Percentiles rank a stretch among this genome's conserved stretches.
phyloP scores from a whole-genome alignment of 2,888 invertebrate genomes.

The Nineta flava region DNA sequence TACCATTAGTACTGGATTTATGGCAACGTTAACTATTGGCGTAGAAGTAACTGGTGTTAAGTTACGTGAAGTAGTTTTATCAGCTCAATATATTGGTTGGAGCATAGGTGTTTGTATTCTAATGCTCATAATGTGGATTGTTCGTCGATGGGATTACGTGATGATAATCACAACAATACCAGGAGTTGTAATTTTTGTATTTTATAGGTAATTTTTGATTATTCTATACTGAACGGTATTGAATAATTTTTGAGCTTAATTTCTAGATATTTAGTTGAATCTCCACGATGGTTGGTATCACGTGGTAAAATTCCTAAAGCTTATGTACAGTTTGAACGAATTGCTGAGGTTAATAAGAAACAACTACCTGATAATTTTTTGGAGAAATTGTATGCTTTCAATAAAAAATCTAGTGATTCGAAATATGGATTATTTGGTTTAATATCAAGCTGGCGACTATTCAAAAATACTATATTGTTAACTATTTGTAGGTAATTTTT shows the following conservation, averaged over 20 bases:
- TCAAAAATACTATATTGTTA: constrained; percentile 36
- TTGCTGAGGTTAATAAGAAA: constrained; percentile 13
- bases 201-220: neutral
- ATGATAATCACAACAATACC: neutral
- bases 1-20: constrained; percentile 29
- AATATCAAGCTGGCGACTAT: constrained; percentile 37
- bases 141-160: neutral
- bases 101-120: neutral
- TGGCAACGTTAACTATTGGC: constrained; percentile 32
- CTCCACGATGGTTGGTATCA: neutral
- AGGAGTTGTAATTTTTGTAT: neutral
- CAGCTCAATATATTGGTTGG: neutral
- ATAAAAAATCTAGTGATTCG: constrained; percentile 14
- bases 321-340: neutral
- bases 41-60: constrained; percentile 33
- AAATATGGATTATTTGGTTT: constrained; percentile 33
- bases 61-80: neutral
- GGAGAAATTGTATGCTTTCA: too few species aligned
- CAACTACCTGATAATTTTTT: neutral
- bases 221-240: neutral
- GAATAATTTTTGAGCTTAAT: neutral
- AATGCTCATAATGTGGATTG: neutral
- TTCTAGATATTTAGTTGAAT: neutral
- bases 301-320: neutral
- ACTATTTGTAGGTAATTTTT: constrained; percentile 33